Evolutionary conservation across 30 jellyfish, hydroid and myxozoan genomes (phyloP), one percentile per base, ranked within the genome.

Genomic region (Turritopsis rubra): DNA sequence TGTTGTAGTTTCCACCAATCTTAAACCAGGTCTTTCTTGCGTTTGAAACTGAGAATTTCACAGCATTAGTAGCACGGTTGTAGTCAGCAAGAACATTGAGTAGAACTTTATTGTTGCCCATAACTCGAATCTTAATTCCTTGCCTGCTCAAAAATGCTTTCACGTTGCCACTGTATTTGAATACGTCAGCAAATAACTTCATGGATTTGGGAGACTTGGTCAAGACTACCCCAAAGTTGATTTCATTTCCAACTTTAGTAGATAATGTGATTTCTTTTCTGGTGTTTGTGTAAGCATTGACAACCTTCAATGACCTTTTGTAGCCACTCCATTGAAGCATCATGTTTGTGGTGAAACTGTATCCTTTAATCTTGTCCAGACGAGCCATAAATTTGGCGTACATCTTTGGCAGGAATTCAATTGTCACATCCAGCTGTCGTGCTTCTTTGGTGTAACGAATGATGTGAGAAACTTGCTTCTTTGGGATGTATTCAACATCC

Each of bases 401-500:
- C 99, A 94, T 94, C 84, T 84, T 94, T 19, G 99, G 99, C 88
- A 94, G 79, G 80, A 94, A 94, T 66, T 94, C 99, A 41, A 94
- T 73, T 54, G 93, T 54, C 52, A 81, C 83, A 16, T 81, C 94
- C 20, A 94, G 54, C 54, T 80, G 85, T 19, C 79, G 85, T 53
- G 83, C 78, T 21, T 29, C 66, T 52, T 84, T 89, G 88, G 29
- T 31, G 92, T 82, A 88, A 23, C 53, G 66, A 74, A 90, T 54
- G 25, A 52, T 41, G 73, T 94, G 97, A 20, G 79, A 73, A 76
- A 94, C 88, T 22, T 54, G 73, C 27, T 91, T 88, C 16, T 87
- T 88, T 16, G 97, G 99, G 0, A 94, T 75, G 83, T 88, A 94
- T 82, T 86, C 96, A 75, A 89, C 86, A 72, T 89, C 95, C 4